Evolutionary conservation across 2,888 invertebrate species (phyloP).

Genomic region (Heliconius ismenius): DNA sequence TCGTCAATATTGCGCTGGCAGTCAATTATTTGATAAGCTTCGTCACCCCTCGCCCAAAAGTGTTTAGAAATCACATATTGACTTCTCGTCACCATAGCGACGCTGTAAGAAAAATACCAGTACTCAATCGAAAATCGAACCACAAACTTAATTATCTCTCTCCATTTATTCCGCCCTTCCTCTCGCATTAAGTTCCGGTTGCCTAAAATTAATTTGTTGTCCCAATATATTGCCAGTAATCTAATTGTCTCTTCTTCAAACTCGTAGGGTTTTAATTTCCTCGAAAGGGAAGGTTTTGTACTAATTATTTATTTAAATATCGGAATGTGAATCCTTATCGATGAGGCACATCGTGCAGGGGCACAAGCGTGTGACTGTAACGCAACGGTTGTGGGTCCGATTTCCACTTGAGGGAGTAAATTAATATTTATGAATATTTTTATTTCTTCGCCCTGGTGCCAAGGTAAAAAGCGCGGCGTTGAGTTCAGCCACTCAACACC

Average conservation of each 20-base stretch:
- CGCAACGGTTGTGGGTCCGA: too few species aligned
- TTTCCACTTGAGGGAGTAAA: too few species aligned
- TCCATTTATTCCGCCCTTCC: constrained; percentile 48
- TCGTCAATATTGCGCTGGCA: constrained; percentile 46
- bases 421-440: too few species aligned
- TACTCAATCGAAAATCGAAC: constrained; percentile 52
- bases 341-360: too few species aligned
- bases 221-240: constrained; percentile 59
- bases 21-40: constrained; percentile 76
- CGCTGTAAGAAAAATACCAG: constrained; percentile 52
- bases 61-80: constrained; percentile 47
- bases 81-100: constrained; percentile 55
- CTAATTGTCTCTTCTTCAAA: constrained; percentile 61
- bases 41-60: constrained; percentile 51
- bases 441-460: too few species aligned
- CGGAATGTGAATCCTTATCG: neutral
- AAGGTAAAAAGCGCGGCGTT: too few species aligned
- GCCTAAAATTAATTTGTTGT: constrained; percentile 64
- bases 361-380: too few species aligned
- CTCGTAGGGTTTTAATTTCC: constrained; percentile 52
- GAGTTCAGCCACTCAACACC: too few species aligned
- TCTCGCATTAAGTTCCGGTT: constrained; percentile 46
- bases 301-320: constrained; percentile 33
- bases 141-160: constrained; percentile 61
- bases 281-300: constrained; percentile 33